phyloP scores from a whole-genome alignment of 1,140 invertebrate genomes.

The Leptoteleia sp. region DNA sequence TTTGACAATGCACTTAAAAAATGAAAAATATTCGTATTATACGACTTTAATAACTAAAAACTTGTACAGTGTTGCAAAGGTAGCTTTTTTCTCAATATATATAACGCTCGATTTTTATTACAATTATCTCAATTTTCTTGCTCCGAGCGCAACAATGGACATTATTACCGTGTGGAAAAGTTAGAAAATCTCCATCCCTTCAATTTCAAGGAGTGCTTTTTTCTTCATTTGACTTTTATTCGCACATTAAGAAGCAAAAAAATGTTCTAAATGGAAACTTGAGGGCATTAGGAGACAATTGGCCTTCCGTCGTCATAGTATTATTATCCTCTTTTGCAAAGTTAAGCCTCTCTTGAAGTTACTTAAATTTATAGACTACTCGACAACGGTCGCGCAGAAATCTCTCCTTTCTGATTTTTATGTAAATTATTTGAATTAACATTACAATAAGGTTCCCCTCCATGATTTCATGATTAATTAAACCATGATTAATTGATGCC shows the following conservation, averaged over 20 bases:
- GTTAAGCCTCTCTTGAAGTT: conserved; percentile 63
- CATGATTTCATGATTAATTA: conserved; percentile 25
- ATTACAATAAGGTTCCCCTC: conserved; percentile 37
- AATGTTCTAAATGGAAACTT: conserved; percentile 67
- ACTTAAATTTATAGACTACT: conserved; percentile 63
- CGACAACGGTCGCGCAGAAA: conserved; percentile 25
- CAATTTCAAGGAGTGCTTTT: conserved; percentile 62
- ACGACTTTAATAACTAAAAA: too few species aligned
- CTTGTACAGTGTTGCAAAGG: too few species aligned
- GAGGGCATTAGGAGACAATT: conserved; percentile 68
- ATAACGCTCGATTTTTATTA: conserved; percentile 44
- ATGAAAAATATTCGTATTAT: too few species aligned
- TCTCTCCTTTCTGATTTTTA: conserved; percentile 44
- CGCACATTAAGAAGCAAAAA: conserved; percentile 64
- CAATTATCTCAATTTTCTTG: conserved; percentile 59
- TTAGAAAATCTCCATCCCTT: conserved; percentile 65
- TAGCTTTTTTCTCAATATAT: too few species aligned
- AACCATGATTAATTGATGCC: conserved; percentile 11
- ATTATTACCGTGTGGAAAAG: conserved; percentile 57
- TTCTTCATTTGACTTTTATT: conserved; percentile 66
- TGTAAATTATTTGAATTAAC: conserved; percentile 52
- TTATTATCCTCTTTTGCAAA: conserved; percentile 64
- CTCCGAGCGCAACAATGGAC: conserved; percentile 46
- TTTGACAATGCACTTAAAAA: too few species aligned
- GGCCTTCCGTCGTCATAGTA: conserved; percentile 67